Base-by-base conservation (phyloP, 2,797 vertebrate genomes). In the Pogoniulus pusillus region DNA sequence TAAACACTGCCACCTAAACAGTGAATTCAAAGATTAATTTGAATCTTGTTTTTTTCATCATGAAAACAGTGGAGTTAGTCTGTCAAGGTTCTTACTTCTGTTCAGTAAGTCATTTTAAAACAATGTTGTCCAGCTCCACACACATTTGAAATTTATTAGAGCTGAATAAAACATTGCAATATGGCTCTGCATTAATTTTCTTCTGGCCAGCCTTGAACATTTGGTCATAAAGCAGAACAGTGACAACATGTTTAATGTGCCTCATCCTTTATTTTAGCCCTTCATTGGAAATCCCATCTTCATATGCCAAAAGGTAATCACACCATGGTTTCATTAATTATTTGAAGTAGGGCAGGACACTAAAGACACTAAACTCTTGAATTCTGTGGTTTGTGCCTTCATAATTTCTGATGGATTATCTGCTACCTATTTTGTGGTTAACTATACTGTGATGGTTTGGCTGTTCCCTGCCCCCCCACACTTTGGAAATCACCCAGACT, bases 101-200 rank as follows among this genome's bases (percentile, higher is more conserved):
- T 65, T 86, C 18, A 7, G 4, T 4, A 62, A 47, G 3, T 2
- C 27, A 3, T 19, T 75, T 77, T 60, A 7, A 0, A 1, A 45
- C 65, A 83, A 32, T 12, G 2, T 59, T 35, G 12, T 29, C 14
- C 10, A 23, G 5, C 75, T 84, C 55, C 43, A 86, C 10, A 78
- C 78, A 22, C 2, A 32, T 54, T 70, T 82, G 47, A n/a, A 2
- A 39, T 72, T 65, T 78, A 16, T 41, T 29, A 34, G 9, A 69
- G 13, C 4, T 30, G 53, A 83, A 75, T 30, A 72, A 66, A 54
- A 12, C 24, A 59, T 20, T 6, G 9, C 10, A 72, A 53, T 66
- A 41, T 32, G 10, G 2, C 7, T 26, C 20, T 82, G 24, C 18
- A 66, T 6, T 19, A 1, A 59, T 69, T 80, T 75, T 65, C 14